Percentiles rank a stretch among this genome's conserved stretches.
These are phyloP conservation scores for Drosophila neutralis DNA, from an alignment of 2,888 invertebrate species.

Conservation along the genomic window DNA sequence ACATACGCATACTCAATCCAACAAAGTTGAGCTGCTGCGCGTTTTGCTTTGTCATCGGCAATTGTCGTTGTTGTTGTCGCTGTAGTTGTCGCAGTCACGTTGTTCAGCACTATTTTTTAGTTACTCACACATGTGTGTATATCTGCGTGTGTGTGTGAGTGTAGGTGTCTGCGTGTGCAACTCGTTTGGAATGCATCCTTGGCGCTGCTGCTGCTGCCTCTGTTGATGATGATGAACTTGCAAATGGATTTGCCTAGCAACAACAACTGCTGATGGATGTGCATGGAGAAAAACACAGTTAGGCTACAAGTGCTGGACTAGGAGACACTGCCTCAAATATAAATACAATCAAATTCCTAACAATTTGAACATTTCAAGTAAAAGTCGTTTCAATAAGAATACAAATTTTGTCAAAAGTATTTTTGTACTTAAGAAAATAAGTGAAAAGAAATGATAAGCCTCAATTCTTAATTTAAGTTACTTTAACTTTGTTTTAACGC, in stretches of 20 bases:
- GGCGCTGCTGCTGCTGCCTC: constrained; percentile 7
- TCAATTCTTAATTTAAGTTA: not conserved
- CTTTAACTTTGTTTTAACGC: not conserved
- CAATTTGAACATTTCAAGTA: not conserved
- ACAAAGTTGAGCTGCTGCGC: constrained; percentile 66
- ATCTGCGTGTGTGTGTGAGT: constrained; percentile 3
- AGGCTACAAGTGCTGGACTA: not conserved
- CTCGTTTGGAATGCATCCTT: constrained; percentile 54
- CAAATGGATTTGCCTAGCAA: constrained; percentile 60
- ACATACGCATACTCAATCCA: constrained; percentile 60
- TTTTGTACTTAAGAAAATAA: not conserved
- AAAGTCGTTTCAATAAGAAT: not conserved
- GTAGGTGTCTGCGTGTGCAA: constrained; percentile 15
- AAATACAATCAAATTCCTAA: not conserved
- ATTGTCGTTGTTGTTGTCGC: constrained; percentile 59
- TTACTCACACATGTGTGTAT: constrained; percentile 21
- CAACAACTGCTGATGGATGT: constrained; percentile 44
- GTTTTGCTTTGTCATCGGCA: constrained; percentile 76
- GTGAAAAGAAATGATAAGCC: not conserved
- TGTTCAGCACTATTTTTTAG: constrained; percentile 73
- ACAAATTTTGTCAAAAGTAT: not conserved
- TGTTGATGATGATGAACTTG: constrained; percentile 47
- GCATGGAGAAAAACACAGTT: not conserved
- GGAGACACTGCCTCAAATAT: not conserved
- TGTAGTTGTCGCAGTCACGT: constrained; percentile 68